Evolutionary conservation across 1,140 invertebrate species (phyloP), one percentile per base, ranked within the genome.

Genomic region (Mercenaria mercenaria): DNA sequence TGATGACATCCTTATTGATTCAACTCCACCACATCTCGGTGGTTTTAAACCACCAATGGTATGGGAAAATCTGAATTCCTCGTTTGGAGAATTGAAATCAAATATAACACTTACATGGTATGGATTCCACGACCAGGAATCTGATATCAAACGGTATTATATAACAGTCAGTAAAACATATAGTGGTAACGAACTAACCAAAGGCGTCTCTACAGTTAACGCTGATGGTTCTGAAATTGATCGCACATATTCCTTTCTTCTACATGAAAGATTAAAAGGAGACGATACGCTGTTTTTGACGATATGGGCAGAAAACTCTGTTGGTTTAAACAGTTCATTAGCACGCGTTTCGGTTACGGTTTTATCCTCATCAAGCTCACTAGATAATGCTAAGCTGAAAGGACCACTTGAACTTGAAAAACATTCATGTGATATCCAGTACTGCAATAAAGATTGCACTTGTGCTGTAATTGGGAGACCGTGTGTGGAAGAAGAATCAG

Each of bases 121-220:
- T 37, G 91, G 87, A 8, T 94, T 93, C 74, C 37, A 26, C 26
- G 93, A 94, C 47, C 37, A 74, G 0, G 91, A 94, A 67, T 92
- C 92, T 20, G 82, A 59, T 32, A 84, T 94, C 11, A 13, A 34
- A 4, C 10, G 15, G 10, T 93, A 91, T 72, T 76, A 82, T 34
- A 37, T 93, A 1, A 81, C 67, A 10, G 59, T 92, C 23, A 88
- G 92, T n/a, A 47, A 72, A 20, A 52, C 47, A 13, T 93, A 90
- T 76, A 90, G 92, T 67, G 84, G 79, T 0, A 23, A 67, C n/a
- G 91, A 93, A 69, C 20, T 93, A n/a, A 88, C 87, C 18, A 61
- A 72, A 18, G 90, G 89, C 11, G 76, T 72, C 23, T 26, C 69
- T 15, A 64, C 37, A 8, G 37, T 52, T n/a, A 41, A 15, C 1